Base-by-base conservation (phyloP, 2,888 invertebrate genomes). In the Plebejus argus region DNA sequence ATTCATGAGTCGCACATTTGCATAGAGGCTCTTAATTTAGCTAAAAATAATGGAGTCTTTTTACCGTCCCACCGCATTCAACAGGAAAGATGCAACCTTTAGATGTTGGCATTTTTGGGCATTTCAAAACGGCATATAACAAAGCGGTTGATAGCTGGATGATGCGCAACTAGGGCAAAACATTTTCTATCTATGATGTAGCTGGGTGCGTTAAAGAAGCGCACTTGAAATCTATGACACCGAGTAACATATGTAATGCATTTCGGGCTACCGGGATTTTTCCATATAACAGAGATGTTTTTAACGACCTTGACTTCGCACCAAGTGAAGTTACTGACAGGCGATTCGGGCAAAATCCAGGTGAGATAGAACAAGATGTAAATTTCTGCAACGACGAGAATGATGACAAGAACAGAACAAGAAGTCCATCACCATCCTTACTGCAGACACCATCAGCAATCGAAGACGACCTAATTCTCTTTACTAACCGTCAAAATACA, bases 161-260 rank as follows among this genome's bases (percentile, higher is more conserved):
- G 84, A 78, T 86, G 80, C 81, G 83, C 76, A 82, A 91, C 80
- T 86, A 88, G 66, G 89, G 89, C 3, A 84, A 87, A 79, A 83
- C 86, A 28, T 83, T 90, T n/a, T 84, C 86, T 1, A 89, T 91
- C 58, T 89, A 91, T 81, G 84, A 90, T 78, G 84, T 90, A 20
- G 85, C 88, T 77, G 84, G 80, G 79, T 85, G 87, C 79, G 83
- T 87, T 18, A 84, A 81, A 49, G 80, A 81, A 77, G 88, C 89
- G 10, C 84, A 85, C 79, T 82, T 83, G 78, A 82, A 39, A 39
- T 39, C 39, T 39, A 39, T 39, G 39, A 39, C 39, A 39, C 39
- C 39, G 39, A 39, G 39, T 12, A 90, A 88, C 79, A 88, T 89
- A 56, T 82, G 79, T 76, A 78, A 80, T 49, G 86, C 86, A 20